Evolutionary conservation across 1,140 invertebrate species (phyloP).

Genomic region (Pantala flavescens): DNA sequence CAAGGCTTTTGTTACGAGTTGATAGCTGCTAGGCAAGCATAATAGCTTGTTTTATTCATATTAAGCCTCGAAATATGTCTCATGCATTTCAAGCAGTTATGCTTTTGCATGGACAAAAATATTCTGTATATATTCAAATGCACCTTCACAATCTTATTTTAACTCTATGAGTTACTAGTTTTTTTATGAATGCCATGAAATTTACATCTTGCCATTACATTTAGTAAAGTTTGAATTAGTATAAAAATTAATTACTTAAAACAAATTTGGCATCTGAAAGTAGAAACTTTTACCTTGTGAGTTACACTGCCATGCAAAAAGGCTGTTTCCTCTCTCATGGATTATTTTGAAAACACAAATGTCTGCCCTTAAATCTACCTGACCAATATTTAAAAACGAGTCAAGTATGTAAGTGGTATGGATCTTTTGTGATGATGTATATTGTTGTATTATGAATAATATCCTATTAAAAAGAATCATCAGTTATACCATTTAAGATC

Average conservation of each 20-base stretch:
- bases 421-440: background rate
- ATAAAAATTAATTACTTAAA: background rate
- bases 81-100: background rate
- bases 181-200: background rate
- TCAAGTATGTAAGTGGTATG: background rate
- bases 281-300: background rate
- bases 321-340: background rate
- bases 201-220: background rate
- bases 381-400: background rate
- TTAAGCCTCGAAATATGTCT: background rate
- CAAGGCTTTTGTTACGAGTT: background rate
- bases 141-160: background rate
- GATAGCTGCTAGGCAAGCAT: background rate
- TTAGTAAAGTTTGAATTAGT: background rate
- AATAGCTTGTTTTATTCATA: background rate
- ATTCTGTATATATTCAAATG: constrained; percentile 1
- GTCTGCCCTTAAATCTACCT: background rate
- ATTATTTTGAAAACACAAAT: background rate
- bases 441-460: background rate
- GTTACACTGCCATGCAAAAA: background rate
- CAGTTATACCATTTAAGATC: background rate
- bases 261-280: background rate
- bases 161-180: constrained; percentile 1
- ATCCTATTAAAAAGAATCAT: background rate
- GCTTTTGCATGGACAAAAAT: background rate